phyloP scores from a whole-genome alignment of 1,140 invertebrate genomes.

The Microplitis mediator region DNA sequence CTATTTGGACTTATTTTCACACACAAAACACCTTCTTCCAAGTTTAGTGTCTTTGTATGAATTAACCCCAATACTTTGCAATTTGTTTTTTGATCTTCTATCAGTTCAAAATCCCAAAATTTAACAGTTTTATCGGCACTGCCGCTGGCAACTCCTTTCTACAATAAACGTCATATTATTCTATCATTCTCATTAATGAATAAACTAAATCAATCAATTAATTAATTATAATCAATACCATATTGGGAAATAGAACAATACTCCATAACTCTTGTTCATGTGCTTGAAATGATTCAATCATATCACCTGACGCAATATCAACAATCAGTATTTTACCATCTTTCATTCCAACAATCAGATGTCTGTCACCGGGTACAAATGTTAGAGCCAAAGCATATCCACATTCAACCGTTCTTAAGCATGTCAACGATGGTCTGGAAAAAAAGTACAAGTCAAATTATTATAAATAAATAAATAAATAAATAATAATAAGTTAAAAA shows the following conservation, averaged over 20 bases:
- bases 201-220: constrained; percentile 10
- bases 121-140: constrained; percentile 90
- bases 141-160: constrained; percentile 83
- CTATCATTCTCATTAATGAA: not conserved
- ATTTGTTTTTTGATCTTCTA: constrained; percentile 69
- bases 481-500: constrained; percentile 4
- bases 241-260: constrained; percentile 76
- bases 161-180: constrained; percentile 17
- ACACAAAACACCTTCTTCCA: constrained; percentile 86
- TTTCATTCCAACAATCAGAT: constrained; percentile 88
- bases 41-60: constrained; percentile 80
- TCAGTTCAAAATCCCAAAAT: constrained; percentile 93
- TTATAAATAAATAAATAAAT: not conserved
- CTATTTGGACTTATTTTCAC: constrained; percentile 84
- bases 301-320: constrained; percentile 80
- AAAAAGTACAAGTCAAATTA: constrained; percentile 24
- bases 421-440: constrained; percentile 74
- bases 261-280: constrained; percentile 82
- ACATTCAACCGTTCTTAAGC: constrained; percentile 79
- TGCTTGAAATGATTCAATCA: constrained; percentile 79
- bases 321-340: constrained; percentile 85
- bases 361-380: constrained; percentile 91
- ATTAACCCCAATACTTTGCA: constrained; percentile 79
- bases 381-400: constrained; percentile 75
- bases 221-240: constrained; percentile 60